Evolutionary conservation across 2,797 vertebrate genomes (phyloP).

Genomic region (Rhyacichthys aspro): DNA sequence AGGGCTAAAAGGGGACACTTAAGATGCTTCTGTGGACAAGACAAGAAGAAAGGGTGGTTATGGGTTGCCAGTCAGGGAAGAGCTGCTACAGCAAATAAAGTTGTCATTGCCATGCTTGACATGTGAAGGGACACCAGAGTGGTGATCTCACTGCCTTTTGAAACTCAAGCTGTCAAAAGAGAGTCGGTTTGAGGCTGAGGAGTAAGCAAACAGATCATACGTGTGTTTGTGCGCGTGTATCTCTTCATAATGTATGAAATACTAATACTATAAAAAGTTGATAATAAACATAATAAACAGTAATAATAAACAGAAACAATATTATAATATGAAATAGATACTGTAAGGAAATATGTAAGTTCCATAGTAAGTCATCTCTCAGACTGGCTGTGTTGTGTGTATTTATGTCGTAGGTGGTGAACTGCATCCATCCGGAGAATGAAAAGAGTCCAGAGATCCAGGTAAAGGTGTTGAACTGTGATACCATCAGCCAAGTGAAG

Average conservation of each 20-base stretch:
- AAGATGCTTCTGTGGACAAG: slow-evolving; percentile 57
- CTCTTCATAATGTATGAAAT: background rate
- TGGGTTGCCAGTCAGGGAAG: slow-evolving; percentile 57
- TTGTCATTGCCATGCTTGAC: slow-evolving; percentile 48
- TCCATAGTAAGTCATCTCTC: background rate
- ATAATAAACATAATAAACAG: too few species aligned
- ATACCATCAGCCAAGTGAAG: slow-evolving; percentile 97
- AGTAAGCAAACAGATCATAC: slow-evolving; percentile 25
- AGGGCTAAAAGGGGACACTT: slow-evolving; percentile 41
- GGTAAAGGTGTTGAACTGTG: slow-evolving; percentile 95
- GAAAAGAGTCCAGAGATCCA: slow-evolving; percentile 94
- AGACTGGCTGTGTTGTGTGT: slow-evolving; percentile 6
- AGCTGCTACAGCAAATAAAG: slow-evolving; percentile 48
- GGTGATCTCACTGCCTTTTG: slow-evolving; percentile 57
- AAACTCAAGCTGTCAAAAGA: slow-evolving; percentile 57
- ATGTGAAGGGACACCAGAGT: slow-evolving; percentile 30
- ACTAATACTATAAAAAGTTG: too few species aligned
- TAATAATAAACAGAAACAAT: too few species aligned
- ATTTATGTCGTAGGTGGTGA: slow-evolving; percentile 85
- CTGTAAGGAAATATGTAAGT: too few species aligned
- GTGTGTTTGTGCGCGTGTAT: slow-evolving; percentile 13
- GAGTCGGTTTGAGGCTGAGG: slow-evolving; percentile 11
- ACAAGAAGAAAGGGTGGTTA: slow-evolving; percentile 52
- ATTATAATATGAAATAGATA: too few species aligned
- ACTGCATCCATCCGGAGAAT: slow-evolving; percentile 95